Evolutionary conservation across 2,888 invertebrate genomes (phyloP).

Genomic region (Pyrrhia umbra): DNA sequence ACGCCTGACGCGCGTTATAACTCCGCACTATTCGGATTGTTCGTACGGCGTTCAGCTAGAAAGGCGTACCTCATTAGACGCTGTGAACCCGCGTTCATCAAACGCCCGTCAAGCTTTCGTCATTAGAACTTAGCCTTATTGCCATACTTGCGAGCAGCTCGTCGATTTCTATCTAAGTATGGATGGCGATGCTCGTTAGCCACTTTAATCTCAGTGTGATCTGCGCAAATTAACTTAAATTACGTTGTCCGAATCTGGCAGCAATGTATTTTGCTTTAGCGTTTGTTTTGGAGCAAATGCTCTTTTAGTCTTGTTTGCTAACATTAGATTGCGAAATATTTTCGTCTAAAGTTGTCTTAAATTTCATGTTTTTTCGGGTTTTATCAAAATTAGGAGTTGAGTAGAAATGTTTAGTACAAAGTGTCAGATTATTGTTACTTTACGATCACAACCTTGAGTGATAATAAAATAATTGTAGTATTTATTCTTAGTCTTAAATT

Average conservation of each 20-base stretch:
- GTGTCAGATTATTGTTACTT: too few species aligned
- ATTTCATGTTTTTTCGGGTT: background rate
- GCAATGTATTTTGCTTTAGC: slow-evolving; percentile 17
- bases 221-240: slow-evolving; percentile 40
- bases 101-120: slow-evolving; percentile 44
- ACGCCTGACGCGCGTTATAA: slow-evolving; percentile 7
- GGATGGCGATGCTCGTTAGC: slow-evolving; percentile 48
- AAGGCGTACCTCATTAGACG: slow-evolving; percentile 46
- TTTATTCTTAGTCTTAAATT: background rate
- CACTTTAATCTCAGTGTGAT: slow-evolving; percentile 30
- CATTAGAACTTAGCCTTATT: slow-evolving; percentile 45
- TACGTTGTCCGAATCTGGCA: slow-evolving; percentile 17
- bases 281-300: slow-evolving; percentile 7
- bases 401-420: background rate
- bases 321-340: background rate
- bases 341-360: background rate
- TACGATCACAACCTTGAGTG: too few species aligned
- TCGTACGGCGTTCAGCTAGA: slow-evolving; percentile 35
- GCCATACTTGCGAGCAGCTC: slow-evolving; percentile 36
- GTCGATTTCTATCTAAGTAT: slow-evolving; percentile 52
- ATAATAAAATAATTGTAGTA: too few species aligned
- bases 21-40: slow-evolving; percentile 9
- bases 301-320: background rate
- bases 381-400: background rate
- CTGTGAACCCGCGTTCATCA: slow-evolving; percentile 42